Evolutionary conservation across 1,140 invertebrate genomes (phyloP).

Genomic region (Hestina assimilis): DNA sequence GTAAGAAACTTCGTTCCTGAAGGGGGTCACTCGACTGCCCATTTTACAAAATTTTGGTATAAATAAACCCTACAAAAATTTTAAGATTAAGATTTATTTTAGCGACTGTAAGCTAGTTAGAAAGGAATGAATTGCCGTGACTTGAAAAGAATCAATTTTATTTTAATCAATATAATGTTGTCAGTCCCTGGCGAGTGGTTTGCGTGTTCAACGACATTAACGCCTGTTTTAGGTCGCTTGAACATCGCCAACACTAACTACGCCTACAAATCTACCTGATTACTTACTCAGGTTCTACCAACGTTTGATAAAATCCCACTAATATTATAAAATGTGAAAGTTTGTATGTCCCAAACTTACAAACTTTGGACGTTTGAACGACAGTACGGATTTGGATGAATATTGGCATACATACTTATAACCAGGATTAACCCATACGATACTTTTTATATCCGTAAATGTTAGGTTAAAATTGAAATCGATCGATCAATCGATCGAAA

Average conservation of each 20-base stretch:
- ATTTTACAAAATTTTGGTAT: no score
- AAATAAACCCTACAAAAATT: no score
- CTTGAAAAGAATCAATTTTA: slow-evolving; percentile 28
- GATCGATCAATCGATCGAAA: no score
- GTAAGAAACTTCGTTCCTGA: no score
- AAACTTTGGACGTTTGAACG: no score
- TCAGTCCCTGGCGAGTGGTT: slow-evolving; percentile 31
- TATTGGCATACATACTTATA: no score
- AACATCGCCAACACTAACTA: slow-evolving; percentile 18
- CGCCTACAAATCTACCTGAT: slow-evolving; percentile 18
- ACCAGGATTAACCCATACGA: no score
- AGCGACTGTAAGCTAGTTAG: slow-evolving; percentile 3
- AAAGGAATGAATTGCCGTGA: slow-evolving; percentile 16
- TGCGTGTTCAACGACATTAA: slow-evolving; percentile 53
- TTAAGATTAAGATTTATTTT: neutral
- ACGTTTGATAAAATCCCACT: neutral
- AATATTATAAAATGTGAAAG: neutral
- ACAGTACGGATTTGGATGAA: no score
- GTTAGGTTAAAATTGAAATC: no score
- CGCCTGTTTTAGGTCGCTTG: slow-evolving; percentile 23
- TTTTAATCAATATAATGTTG: slow-evolving; percentile 50
- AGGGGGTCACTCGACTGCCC: no score
- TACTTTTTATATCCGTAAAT: no score
- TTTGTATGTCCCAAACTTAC: neutral
- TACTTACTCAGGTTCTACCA: neutral